Conservation (phyloP, 1,140 invertebrate species). For the Sitophilus oryzae region DNA sequence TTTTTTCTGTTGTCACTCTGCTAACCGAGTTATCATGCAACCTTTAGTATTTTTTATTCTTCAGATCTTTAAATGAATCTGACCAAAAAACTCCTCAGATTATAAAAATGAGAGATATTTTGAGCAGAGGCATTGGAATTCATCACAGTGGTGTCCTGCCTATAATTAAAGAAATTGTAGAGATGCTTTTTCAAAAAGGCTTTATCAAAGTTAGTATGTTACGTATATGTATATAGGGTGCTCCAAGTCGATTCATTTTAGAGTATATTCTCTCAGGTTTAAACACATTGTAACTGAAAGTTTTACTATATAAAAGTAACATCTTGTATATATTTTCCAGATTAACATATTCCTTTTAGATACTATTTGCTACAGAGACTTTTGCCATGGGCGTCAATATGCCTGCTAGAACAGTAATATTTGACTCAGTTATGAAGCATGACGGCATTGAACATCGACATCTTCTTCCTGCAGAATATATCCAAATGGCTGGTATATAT, state of each 20-base stretch:
- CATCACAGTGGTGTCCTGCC: conserved; percentile 97
- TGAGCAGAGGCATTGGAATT: conserved; percentile 88
- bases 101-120: conserved; percentile 64
- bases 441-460: conserved; percentile 76
- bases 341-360: conserved; percentile 43
- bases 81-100: conserved; percentile 90
- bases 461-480: conserved; percentile 86
- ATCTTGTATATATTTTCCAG: too few species aligned
- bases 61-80: conserved; percentile 71
- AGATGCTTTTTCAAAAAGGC: conserved; percentile 90
- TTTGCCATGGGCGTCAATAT: conserved; percentile 99
- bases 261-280: too few species aligned
- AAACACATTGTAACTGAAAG: too few species aligned
- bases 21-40: neutral
- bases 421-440: conserved; percentile 87
- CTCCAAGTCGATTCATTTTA: too few species aligned
- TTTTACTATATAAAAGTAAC: too few species aligned
- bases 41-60: conserved; percentile 47
- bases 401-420: conserved; percentile 95
- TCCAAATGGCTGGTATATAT: conserved; percentile 90
- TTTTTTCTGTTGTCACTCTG: too few species aligned
- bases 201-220: conserved; percentile 78
- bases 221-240: too few species aligned
- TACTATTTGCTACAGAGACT: conserved; percentile 97
- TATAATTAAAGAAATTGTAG: conserved; percentile 96